These are phyloP conservation scores for Kryphioiulus occultus DNA, from an alignment of 2,888 invertebrate species.

Conservation along the genomic window DNA sequence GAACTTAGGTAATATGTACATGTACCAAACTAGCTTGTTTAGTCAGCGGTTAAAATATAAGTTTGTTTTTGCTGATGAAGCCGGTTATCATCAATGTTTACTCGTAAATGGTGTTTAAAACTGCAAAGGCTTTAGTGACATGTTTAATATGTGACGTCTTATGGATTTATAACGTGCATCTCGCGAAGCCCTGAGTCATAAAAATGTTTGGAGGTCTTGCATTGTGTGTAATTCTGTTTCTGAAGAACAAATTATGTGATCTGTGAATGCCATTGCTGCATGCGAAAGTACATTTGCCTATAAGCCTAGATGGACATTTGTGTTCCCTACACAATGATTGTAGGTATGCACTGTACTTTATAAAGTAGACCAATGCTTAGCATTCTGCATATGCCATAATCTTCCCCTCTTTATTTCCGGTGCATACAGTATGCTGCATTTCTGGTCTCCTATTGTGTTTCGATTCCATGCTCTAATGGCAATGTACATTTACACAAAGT, in stretches of 20 bases:
- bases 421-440: neutral
- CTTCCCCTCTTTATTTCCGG: neutral
- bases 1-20: no score
- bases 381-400: neutral
- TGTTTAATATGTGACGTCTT: neutral
- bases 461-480: constrained; percentile 4
- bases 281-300: neutral
- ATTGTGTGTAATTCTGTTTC: no score
- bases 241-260: no score
- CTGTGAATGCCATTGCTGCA: no score
- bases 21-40: neutral
- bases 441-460: neutral
- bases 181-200: no score
- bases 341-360: neutral
- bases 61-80: neutral
- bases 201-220: neutral
- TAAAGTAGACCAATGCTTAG: neutral
- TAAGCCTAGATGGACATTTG: neutral
- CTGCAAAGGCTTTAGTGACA: neutral
- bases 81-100: neutral
- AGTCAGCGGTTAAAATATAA: neutral
- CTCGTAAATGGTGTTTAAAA: neutral
- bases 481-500: neutral
- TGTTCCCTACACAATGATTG: neutral
- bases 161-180: constrained; percentile 24